Evolutionary conservation across 2,888 invertebrate species (phyloP).

Genomic region (Drosophila kanekoi): DNA sequence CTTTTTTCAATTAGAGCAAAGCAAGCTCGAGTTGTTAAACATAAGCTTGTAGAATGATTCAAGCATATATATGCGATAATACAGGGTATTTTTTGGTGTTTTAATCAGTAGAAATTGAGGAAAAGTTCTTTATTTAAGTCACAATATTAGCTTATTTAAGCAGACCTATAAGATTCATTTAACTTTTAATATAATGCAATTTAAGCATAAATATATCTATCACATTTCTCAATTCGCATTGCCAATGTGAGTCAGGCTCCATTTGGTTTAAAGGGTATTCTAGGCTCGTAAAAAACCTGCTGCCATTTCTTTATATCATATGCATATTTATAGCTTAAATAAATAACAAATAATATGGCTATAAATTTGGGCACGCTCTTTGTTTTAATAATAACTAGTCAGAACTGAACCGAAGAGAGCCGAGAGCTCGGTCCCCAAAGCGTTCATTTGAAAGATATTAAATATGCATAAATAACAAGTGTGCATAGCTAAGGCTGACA

Average conservation of each 20-base stretch:
- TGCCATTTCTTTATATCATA: constrained; percentile 70
- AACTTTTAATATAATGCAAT: too few species aligned
- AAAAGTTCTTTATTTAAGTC: too few species aligned
- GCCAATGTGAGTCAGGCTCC: not conserved
- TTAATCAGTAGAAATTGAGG: too few species aligned
- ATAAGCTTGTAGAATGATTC: too few species aligned
- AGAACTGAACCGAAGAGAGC: constrained; percentile 18
- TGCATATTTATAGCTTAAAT: constrained; percentile 79
- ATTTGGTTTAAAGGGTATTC: constrained; percentile 34
- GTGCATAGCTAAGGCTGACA: not conserved
- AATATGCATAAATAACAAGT: constrained; percentile 72
- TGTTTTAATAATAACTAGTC: constrained; percentile 71
- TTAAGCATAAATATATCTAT: too few species aligned
- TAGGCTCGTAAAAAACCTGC: constrained; percentile 60
- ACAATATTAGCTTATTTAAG: too few species aligned
- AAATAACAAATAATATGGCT: constrained; percentile 78
- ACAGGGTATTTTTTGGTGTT: too few species aligned
- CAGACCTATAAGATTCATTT: too few species aligned
- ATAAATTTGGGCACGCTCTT: constrained; percentile 77
- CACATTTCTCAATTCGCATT: not conserved
- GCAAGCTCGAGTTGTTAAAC: not conserved
- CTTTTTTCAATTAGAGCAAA: too few species aligned
- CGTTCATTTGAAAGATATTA: constrained; percentile 63
- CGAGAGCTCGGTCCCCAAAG: constrained; percentile 17
- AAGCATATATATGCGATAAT: too few species aligned